phyloP scores from a whole-genome alignment of 2,113 vertebrate species.

The Thunnus thynnus region DNA sequence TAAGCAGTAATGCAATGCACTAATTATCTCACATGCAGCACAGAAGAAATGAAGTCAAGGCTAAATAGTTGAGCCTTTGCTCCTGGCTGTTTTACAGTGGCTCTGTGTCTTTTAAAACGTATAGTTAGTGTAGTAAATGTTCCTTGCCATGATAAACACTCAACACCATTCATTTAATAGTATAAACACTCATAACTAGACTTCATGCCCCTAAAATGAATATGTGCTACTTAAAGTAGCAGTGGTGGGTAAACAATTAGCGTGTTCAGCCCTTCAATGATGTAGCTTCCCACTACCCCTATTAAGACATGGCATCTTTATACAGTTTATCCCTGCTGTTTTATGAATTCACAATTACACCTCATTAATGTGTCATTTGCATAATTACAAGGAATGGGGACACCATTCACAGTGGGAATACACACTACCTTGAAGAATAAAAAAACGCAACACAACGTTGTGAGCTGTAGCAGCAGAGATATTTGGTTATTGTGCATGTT shows the following conservation, averaged over 20 bases:
- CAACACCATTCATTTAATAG: constrained; percentile 71
- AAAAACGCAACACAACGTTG: constrained; percentile 52
- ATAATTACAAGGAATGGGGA: constrained; percentile 88
- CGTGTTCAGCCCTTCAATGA: constrained; percentile 77
- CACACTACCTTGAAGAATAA: constrained; percentile 66
- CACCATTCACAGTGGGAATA: constrained; percentile 82
- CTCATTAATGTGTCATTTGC: constrained; percentile 89
- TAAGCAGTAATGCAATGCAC: constrained; percentile 29
- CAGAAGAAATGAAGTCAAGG: constrained; percentile 41
- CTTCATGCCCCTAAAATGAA: constrained; percentile 78
- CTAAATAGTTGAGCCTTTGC: constrained; percentile 36
- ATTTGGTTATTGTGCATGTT: constrained; percentile 46
- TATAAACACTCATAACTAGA: constrained; percentile 76
- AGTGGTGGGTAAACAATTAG: constrained; percentile 88
- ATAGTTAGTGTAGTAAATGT: constrained; percentile 61
- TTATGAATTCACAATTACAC: constrained; percentile 89
- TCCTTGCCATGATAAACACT: constrained; percentile 67
- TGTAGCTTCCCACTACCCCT: constrained; percentile 77
- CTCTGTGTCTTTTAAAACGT: constrained; percentile 63
- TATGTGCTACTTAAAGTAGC: constrained; percentile 81
- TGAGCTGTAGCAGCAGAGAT: constrained; percentile 30
- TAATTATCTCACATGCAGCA: constrained; percentile 44
- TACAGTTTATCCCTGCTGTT: constrained; percentile 86
- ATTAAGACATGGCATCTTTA: constrained; percentile 83
- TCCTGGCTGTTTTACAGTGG: constrained; percentile 39